Evolutionary conservation across 2,888 invertebrate species (phyloP).

Genomic region (Drosophila helvetica): DNA sequence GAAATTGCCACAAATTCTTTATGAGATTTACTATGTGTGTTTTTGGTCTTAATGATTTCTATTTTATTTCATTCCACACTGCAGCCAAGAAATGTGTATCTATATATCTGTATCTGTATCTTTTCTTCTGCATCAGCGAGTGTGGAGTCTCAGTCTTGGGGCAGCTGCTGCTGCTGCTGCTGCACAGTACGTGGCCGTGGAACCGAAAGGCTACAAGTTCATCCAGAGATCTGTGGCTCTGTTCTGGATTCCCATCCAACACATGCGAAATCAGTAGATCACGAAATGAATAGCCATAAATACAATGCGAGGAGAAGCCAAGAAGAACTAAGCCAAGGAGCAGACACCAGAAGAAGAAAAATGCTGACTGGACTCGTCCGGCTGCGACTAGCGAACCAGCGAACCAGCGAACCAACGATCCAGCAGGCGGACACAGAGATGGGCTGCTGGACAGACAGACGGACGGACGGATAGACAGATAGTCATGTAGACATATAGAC

Average conservation of each 20-base stretch:
- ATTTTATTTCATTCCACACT: slow-evolving; percentile 68
- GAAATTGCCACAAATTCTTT: slow-evolving; percentile 80
- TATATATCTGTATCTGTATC: slow-evolving; percentile 19
- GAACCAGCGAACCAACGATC: background rate
- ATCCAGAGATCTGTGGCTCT: slow-evolving; percentile 45
- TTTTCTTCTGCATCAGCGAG: slow-evolving; percentile 46
- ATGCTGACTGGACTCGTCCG: slow-evolving; percentile 18
- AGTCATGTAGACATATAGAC: slow-evolving; percentile 57
- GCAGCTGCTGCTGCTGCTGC: slow-evolving; percentile 10
- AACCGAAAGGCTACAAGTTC: slow-evolving; percentile 70
- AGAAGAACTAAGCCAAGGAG: slow-evolving; percentile 20
- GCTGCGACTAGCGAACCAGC: background rate
- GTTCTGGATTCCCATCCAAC: slow-evolving; percentile 76
- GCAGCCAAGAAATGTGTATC: slow-evolving; percentile 12
- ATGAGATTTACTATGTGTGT: slow-evolving; percentile 79
- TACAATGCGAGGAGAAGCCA: slow-evolving; percentile 64
- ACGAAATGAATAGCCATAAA: slow-evolving; percentile 77
- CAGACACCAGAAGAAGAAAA: slow-evolving; percentile 32
- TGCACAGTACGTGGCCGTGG: slow-evolving; percentile 71
- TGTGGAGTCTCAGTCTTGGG: background rate
- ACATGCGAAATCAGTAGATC: slow-evolving; percentile 79
- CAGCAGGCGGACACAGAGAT: slow-evolving; percentile 29
- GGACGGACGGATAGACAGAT: slow-evolving; percentile 27
- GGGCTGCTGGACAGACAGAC: slow-evolving; percentile 14
- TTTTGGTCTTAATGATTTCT: slow-evolving; percentile 74